Conservation (phyloP, 1,140 invertebrate species). For the Limonius californicus region DNA sequence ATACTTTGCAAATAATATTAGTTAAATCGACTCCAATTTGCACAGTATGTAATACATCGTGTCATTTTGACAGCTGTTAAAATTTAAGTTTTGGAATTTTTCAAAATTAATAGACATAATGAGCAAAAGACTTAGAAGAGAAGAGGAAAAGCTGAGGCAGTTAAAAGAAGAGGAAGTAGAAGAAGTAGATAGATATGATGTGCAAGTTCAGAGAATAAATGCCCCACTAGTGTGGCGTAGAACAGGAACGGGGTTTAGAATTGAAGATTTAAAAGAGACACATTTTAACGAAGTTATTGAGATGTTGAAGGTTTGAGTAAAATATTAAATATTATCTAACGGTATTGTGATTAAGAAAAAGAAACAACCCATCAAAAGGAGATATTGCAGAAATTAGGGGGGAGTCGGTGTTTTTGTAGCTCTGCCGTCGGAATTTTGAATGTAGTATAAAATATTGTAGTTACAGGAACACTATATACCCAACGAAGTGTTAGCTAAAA, state of each 20-base stretch:
- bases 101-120: constrained; percentile 26
- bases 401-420: too few species aligned
- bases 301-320: constrained; percentile 53
- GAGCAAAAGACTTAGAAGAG: constrained; percentile 37
- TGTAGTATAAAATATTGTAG: too few species aligned
- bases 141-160: constrained; percentile 30
- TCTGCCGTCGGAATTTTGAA: too few species aligned
- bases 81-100: constrained; percentile 11
- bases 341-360: too few species aligned
- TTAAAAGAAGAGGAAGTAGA: constrained; percentile 37
- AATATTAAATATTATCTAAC: too few species aligned
- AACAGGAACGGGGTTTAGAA: constrained; percentile 50
- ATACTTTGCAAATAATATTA: too few species aligned
- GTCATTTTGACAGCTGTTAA: background rate
- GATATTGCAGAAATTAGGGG: too few species aligned
- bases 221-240: constrained; percentile 57
- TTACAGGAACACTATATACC: constrained; percentile 52
- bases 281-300: constrained; percentile 54
- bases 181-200: constrained; percentile 36
- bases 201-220: constrained; percentile 46
- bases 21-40: too few species aligned
- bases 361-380: too few species aligned
- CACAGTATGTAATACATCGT: background rate
- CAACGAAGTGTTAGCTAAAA: constrained; percentile 49
- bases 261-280: constrained; percentile 56